Base-by-base conservation (phyloP, 1,140 invertebrate species). In the Brachionus calyciflorus region DNA sequence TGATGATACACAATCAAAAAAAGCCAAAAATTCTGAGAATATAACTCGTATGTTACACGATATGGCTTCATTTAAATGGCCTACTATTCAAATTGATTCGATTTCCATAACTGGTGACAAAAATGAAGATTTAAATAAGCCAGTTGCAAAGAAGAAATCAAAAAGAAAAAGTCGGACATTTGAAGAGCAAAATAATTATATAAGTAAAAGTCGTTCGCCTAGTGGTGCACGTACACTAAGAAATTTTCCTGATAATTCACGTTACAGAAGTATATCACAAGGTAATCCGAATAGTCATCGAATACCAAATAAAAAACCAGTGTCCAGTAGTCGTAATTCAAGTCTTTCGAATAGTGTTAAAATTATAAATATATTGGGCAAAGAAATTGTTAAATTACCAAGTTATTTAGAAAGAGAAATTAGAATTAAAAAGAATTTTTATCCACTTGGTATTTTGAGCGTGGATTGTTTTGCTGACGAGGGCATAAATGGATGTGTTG, bases 401-500 rank as follows among this genome's bases (percentile, higher is more conserved):
- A 57, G 84, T 14, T 84, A 86, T 26, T 82, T 90, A 3, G 89
- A 90, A 82, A 81, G 85, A 76, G 86, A 85, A 68, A 87, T 90
- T 68, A 87, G 87, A 80, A 82, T 90, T 5, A 86, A 86, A 68
- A 89, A 89, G 81, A 87, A 87, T 55, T 83, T 83, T 55, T 85
- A 88, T 60, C 85, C 87, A 68, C 79, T 90, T 57, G 90, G 89
- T 89, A 81, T 82, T n/a, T 51, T n/a, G 5, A 86, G 82, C 12
- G 83, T 89, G 4, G 88, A 89, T 68, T 80, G 84, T 30, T 83
- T 87, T 37, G 85, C 86, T 9, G 89, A 89, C 69, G 87, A 88
- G 78, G 89, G 89, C 14, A 81, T 88, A 6, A 90, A 90, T 83
- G 90, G 90, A 5, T 88, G 89, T 78, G 79, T 88, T 9, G 87